Evolutionary conservation across 2,113 vertebrate species (phyloP).

Genomic region (Emydura subglobosa): DNA sequence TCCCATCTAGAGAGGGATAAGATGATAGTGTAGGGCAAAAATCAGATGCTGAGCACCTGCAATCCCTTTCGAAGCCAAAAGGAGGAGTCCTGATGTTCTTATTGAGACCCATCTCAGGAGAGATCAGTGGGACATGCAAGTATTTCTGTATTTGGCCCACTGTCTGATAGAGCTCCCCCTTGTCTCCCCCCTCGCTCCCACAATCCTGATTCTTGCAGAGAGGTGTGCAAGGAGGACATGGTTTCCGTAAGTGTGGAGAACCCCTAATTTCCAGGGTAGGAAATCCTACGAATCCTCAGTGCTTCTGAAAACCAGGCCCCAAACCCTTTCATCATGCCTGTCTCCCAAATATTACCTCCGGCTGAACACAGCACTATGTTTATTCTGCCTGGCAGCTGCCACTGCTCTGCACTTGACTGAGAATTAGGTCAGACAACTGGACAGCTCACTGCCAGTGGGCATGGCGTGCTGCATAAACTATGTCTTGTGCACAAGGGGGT

Average conservation of each 20-base stretch:
- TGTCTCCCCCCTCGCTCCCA: fast-evolving
- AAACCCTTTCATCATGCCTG: not conserved
- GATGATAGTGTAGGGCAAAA: not conserved
- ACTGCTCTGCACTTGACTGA: fast-evolving
- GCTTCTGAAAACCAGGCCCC: not conserved
- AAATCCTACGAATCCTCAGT: fast-evolving
- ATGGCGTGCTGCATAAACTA: not conserved
- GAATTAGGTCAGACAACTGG: not conserved
- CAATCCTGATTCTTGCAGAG: not conserved
- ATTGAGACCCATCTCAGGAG: not conserved
- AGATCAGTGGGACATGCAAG: not conserved
- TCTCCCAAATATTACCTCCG: not conserved
- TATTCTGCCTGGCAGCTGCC: not conserved
- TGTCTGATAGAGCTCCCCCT: not conserved
- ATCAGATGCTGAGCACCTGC: not conserved
- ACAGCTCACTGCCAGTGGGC: not conserved
- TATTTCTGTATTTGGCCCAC: not conserved
- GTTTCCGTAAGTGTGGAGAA: not conserved
- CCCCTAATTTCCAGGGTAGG: not conserved
- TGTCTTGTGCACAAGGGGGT: not conserved
- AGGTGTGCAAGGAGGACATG: not conserved
- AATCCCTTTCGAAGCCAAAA: not conserved
- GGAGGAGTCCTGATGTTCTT: not conserved
- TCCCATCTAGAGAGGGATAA: not conserved
- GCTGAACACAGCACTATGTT: not conserved